A percentile compares a stretch with the other conserved stretches of the same genome.
These are phyloP conservation scores for Drosophila borborema DNA, from an alignment of 2,888 invertebrate genomes.

Conservation along the genomic window DNA sequence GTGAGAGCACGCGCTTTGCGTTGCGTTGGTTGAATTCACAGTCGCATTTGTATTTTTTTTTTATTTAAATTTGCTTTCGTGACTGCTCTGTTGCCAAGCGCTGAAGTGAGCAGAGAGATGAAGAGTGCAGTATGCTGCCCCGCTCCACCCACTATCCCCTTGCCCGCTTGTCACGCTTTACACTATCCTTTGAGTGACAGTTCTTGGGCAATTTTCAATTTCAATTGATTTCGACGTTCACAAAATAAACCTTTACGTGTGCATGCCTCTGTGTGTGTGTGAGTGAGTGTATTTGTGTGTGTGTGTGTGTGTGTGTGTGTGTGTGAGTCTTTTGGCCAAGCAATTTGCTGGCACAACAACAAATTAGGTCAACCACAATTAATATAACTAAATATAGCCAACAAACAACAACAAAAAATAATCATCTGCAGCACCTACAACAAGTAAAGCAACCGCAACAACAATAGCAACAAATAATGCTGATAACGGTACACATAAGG, in stretches of 20 bases:
- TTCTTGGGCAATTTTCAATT: conserved; percentile 67
- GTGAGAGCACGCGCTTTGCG: conserved; percentile 9
- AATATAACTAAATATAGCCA: conserved; percentile 76
- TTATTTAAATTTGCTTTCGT: not conserved
- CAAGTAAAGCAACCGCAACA: conserved; percentile 5
- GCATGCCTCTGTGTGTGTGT: not conserved
- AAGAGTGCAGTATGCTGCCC: conserved; percentile 34
- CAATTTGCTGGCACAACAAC: conserved; percentile 55
- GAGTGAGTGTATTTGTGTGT: not conserved
- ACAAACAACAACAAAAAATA: conserved; percentile 14
- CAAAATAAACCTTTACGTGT: conserved; percentile 63
- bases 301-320: conserved; percentile 16
- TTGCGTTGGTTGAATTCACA: conserved; percentile 26
- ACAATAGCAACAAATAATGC: conserved; percentile 9
- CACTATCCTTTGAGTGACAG: conserved; percentile 61
- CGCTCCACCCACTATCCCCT: not conserved
- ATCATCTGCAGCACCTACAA: conserved; percentile 31
- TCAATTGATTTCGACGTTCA: conserved; percentile 73
- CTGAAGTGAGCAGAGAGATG: conserved; percentile 33
- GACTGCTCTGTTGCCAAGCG: conserved; percentile 55
- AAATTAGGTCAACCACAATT: conserved; percentile 77
- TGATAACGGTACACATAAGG: conserved; percentile 19
- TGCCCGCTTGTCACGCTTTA: not conserved
- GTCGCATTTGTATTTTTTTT: not conserved
- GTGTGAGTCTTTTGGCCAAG: conserved; percentile 51